Percentiles rank a stretch among this genome's conserved stretches.
These are phyloP conservation scores for Oryzaephilus surinamensis DNA, from an alignment of 1,140 invertebrate species.

Conservation along the genomic window DNA sequence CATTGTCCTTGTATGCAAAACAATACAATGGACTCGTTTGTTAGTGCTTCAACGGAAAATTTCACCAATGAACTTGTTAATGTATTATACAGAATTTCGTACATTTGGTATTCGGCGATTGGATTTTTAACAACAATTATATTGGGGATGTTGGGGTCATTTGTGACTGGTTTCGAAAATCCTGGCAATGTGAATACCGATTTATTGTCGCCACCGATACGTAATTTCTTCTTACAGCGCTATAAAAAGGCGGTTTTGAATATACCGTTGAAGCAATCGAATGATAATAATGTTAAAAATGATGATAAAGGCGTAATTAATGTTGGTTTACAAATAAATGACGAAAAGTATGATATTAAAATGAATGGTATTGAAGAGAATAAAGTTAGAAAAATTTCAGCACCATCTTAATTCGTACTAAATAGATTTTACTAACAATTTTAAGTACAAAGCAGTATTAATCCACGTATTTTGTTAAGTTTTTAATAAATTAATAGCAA, in stretches of 20 bases:
- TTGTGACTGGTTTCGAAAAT: constrained; percentile 46
- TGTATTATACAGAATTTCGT: constrained; percentile 53
- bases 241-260: constrained; percentile 10
- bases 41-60: not conserved
- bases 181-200: constrained; percentile 42
- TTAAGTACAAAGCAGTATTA: too few relatives aligned
- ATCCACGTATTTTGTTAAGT: too few relatives aligned
- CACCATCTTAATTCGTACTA: too few relatives aligned
- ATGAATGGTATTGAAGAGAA: not conserved
- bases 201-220: constrained; percentile 43
- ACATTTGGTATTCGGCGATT: constrained; percentile 63
- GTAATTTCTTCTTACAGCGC: constrained; percentile 26
- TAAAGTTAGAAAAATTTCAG: constrained; percentile 7
- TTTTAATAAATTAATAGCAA: too few relatives aligned
- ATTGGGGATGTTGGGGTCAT: constrained; percentile 51
- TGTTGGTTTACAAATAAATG: constrained; percentile 5
- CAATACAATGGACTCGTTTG: not conserved
- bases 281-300: not conserved
- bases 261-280: constrained; percentile 8
- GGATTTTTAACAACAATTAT: constrained; percentile 50
- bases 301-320: constrained; percentile 1
- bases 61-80: constrained; percentile 26
- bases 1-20: constrained; percentile 37
- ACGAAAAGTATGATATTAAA: not conserved
- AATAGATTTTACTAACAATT: too few relatives aligned